Conservation (phyloP, 1,140 invertebrate genomes). For the Drosophila neocordata region DNA sequence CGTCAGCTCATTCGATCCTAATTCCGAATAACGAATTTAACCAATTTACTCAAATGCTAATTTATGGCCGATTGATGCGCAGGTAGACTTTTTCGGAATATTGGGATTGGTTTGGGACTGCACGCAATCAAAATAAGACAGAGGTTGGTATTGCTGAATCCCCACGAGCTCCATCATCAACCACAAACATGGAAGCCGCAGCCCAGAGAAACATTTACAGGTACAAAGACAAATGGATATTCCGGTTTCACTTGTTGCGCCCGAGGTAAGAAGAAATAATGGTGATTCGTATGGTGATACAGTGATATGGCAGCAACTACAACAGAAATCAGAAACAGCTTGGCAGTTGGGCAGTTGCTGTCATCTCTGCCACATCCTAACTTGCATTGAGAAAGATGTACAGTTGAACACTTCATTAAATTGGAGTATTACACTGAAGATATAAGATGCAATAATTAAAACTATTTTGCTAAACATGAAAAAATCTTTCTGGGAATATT, state of each 20-base stretch:
- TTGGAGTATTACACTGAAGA: too few species aligned
- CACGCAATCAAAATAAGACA: constrained; percentile 39
- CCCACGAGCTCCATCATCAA: constrained; percentile 54
- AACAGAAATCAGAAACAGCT: constrained; percentile 37
- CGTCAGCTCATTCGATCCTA: constrained; percentile 75
- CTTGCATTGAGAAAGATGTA: constrained; percentile 5
- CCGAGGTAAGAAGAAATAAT: too few species aligned
- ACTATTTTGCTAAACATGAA: too few species aligned
- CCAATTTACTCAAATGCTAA: constrained; percentile 83
- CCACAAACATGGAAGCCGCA: constrained; percentile 67
- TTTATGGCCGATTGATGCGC: constrained; percentile 82
- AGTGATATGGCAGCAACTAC: constrained; percentile 12
- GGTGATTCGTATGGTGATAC: too few species aligned
- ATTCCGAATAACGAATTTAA: constrained; percentile 83
- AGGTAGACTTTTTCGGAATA: constrained; percentile 57
- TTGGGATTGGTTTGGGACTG: constrained; percentile 22
- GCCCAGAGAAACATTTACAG: constrained; percentile 40
- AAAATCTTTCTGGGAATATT: too few species aligned
- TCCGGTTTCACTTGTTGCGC: constrained; percentile 40
- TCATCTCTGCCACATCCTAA: constrained; percentile 66
- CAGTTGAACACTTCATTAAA: too few species aligned
- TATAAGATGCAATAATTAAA: too few species aligned
- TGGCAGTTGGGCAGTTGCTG: constrained; percentile 74
- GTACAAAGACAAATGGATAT: constrained; percentile 20
- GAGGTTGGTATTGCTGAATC: constrained; percentile 14